phyloP scores from a whole-genome alignment of 2,113 vertebrate species.

The Emydura subglobosa region DNA sequence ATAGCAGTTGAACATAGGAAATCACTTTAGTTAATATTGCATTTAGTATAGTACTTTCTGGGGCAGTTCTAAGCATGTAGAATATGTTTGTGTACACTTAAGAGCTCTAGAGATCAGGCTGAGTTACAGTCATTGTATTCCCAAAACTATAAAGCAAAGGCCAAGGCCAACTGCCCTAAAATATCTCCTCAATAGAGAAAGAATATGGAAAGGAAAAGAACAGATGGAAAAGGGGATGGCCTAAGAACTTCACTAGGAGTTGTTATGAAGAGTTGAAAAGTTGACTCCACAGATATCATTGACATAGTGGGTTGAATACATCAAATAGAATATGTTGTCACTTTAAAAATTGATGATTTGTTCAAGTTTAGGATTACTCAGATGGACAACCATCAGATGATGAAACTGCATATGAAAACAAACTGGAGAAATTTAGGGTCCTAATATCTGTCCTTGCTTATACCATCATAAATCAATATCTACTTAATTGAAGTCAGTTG shows the following conservation, averaged over 20 bases:
- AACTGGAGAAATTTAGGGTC: conserved; percentile 58
- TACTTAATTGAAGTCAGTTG: conserved; percentile 54
- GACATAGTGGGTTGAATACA: conserved; percentile 2
- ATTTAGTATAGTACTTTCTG: background rate
- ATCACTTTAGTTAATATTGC: background rate
- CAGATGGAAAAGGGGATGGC: background rate
- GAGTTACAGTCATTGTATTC: background rate
- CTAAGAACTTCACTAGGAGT: background rate
- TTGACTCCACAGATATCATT: background rate
- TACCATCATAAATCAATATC: conserved; percentile 62
- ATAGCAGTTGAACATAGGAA: background rate
- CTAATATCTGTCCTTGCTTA: conserved; percentile 39
- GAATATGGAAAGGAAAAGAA: background rate
- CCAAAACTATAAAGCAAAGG: background rate
- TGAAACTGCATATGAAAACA: conserved; percentile 53
- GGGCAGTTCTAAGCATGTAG: background rate
- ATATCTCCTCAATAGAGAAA: background rate
- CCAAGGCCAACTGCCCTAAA: background rate
- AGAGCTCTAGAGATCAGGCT: background rate
- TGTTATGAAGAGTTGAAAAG: background rate
- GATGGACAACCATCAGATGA: conserved; percentile 57
- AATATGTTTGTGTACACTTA: rapidly evolving
- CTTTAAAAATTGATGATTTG: conserved; percentile 65
- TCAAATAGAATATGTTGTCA: conserved; percentile 25
- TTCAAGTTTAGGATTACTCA: conserved; percentile 50